A percentile compares a stretch with the other conserved stretches of the same genome.
These are phyloP conservation scores for Peromyscus nudipes DNA, from an alignment of 2,797 vertebrate genomes.

Conservation along the genomic window DNA sequence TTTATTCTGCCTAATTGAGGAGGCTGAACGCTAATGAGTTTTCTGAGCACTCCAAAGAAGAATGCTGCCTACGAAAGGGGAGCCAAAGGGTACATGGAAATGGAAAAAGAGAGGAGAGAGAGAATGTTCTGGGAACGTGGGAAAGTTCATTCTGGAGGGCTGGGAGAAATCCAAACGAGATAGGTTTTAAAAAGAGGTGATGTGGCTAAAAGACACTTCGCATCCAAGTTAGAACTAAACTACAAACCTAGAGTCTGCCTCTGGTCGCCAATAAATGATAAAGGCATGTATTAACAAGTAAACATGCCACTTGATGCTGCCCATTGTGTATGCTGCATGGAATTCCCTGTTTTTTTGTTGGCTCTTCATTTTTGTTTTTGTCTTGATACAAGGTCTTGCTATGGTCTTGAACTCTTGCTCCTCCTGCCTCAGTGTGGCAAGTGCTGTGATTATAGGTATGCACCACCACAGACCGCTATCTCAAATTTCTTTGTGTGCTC, in stretches of 20 bases:
- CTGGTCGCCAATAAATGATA: conserved; percentile 73
- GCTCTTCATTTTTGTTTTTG: neutral
- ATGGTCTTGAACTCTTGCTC: neutral
- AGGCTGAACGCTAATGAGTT: conserved; percentile 62
- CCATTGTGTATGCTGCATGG: neutral
- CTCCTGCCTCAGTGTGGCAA: neutral
- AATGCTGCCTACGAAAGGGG: conserved; percentile 66
- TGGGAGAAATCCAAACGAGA: conserved; percentile 81
- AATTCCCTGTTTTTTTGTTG: neutral
- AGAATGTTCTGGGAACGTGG: conserved; percentile 50
- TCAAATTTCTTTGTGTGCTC: neutral
- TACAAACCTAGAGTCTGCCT: conserved; percentile 76
- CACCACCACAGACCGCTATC: neutral
- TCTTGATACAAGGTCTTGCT: neutral
- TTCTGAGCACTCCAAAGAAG: conserved; percentile 54
- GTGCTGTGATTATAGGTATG: neutral
- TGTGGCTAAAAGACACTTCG: conserved; percentile 73
- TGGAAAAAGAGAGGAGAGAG: neutral
- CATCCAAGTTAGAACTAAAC: conserved; percentile 72
- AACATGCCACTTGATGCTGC: conserved; percentile 53
- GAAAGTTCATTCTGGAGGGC: conserved; percentile 65
- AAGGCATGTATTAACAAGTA: conserved; percentile 74
- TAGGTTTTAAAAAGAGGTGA: conserved; percentile 79
- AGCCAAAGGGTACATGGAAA: conserved; percentile 65
- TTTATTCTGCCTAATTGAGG: conserved; percentile 73